A percentile compares a stretch with the other conserved stretches of the same genome.
Conservation (phyloP, 2,888 invertebrate species). For the Heliconius erato region DNA sequence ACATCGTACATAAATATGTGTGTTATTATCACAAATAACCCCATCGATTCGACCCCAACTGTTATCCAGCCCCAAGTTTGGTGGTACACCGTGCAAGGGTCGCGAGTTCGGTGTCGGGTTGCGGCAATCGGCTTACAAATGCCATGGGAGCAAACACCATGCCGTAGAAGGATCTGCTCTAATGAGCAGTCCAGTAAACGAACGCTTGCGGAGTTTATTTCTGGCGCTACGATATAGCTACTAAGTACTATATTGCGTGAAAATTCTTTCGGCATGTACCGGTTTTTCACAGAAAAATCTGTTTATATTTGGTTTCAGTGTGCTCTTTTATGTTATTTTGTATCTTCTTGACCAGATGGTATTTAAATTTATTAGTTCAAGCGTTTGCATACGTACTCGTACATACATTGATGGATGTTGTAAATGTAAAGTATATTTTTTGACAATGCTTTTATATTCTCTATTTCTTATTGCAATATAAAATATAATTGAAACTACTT, state of each 20-base stretch:
- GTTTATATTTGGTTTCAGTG: slow-evolving; percentile 13
- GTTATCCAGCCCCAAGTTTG: slow-evolving; percentile 50
- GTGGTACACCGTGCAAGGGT: slow-evolving; percentile 62
- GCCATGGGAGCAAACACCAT: slow-evolving; percentile 72
- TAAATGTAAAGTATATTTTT: neutral
- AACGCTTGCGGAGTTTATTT: slow-evolving; percentile 37
- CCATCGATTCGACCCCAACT: slow-evolving; percentile 43
- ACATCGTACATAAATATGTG: slow-evolving; percentile 8
- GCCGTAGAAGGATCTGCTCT: slow-evolving; percentile 67
- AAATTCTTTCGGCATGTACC: slow-evolving; percentile 13
- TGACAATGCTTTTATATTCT: neutral
- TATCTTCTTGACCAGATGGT: slow-evolving; percentile 9
- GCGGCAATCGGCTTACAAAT: slow-evolving; percentile 80
- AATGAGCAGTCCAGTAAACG: slow-evolving; percentile 67
- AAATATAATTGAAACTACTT: neutral
- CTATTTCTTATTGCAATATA: neutral
- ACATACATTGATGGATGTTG: neutral
- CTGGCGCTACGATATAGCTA: neutral
- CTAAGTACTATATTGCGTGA: slow-evolving; percentile 7
- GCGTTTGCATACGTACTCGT: neutral
- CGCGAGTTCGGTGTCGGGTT: slow-evolving; percentile 78
- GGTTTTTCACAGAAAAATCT: slow-evolving; percentile 1
- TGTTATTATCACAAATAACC: slow-evolving; percentile 29
- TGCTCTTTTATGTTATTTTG: slow-evolving; percentile 17
- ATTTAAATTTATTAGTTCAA: slow-evolving; percentile 15